Evolutionary conservation across 2,888 invertebrate species (phyloP), one percentile per base, ranked within the genome.

Genomic region (Drosophila infuscata): DNA sequence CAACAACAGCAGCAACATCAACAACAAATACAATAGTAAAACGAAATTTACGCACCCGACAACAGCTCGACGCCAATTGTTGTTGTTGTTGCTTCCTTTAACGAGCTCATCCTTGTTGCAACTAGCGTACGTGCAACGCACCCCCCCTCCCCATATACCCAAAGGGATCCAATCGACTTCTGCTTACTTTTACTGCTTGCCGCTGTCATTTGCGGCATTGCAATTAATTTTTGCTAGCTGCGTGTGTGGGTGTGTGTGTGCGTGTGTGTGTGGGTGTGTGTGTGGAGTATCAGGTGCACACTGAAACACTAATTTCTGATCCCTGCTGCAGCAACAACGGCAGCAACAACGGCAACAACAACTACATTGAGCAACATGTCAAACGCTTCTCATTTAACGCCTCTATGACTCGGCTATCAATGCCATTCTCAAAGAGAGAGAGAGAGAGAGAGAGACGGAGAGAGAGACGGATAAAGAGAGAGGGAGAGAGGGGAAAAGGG

Each of bases 141-240:
- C 74, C 76, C 64, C 64, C 49, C 74, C 76, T 62, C 64, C 49
- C 48, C 33, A 46, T 25, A 30, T 52, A n/a, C 46, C 57, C 54
- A 41, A 12, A 17, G n/a, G 12, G 46, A 35, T 29, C 56, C 48
- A 32, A 32, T 49, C 58, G 53, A 62, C 63, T 68, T 65, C 79
- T 83, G 83, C 88, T 84, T 84, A 81, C 81, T 81, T 81, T 88
- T 81, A 83, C 82, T 86, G 83, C 84, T 83, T 91, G 81, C 81
- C 84, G 84, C 79, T 86, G 90, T 89, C 90, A 87, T 87, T 87
- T 87, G 88, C 83, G 90, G 90, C 88, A 81, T 86, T 88, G 90
- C 90, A 87, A 87, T 87, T 89, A 87, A 86, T 87, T 87, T 89
- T 88, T 85, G 88, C 74, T 70, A 57, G 66, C 79, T 63, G 52